Evolutionary conservation across 1,140 invertebrate species (phyloP), one percentile per base, ranked within the genome.

Genomic region (Drosophila sturtevanti): DNA sequence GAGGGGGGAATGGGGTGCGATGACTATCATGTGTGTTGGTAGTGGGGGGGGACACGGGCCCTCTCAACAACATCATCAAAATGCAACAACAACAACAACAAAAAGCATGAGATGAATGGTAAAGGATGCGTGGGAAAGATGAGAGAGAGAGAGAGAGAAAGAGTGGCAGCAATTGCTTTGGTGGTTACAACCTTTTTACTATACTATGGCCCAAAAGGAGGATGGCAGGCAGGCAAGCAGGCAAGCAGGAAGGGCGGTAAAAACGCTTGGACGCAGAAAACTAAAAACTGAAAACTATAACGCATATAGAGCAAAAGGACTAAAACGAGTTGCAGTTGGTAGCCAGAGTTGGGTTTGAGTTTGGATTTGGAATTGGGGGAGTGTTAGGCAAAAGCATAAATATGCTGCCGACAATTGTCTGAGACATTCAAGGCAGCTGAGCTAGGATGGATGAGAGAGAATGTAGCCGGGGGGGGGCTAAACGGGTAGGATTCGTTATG

Each of bases 331-430:
- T 63, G 34, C 22, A 60, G 34, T 56, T 31, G 54, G 18, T n/a
- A 64, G 51, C 27, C 51, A 18, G 12, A 41, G 44, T 66, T 63
- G 35, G 31, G 44, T 52, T 24, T 65, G 48, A 21, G 9, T 31
- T 18, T 35, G 48, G 52, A 24, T 18, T 38, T 37, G 21, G 27
- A 27, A 60, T 18, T 38, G 72, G 52, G 35, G 14, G 44, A 41
- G 61, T 68, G 69, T 41, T 66, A 52, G 68, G 68, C 68, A 62
- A 69, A 51, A 79, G 79, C 82, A 89, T 82, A 86, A 87, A 86
- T 87, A 86, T 86, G 82, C 74, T 78, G 68, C 68, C 79, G 68
- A 87, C 82, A 87, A 86, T 86, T 87, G 82, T 80, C 81, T 85
- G 81, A 80, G 72, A 85, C 68, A 80, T 84, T 79, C 68, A 67